These are phyloP conservation scores for Penaeus indicus DNA, from an alignment of 1,140 invertebrate species.

Conservation along the genomic window DNA sequence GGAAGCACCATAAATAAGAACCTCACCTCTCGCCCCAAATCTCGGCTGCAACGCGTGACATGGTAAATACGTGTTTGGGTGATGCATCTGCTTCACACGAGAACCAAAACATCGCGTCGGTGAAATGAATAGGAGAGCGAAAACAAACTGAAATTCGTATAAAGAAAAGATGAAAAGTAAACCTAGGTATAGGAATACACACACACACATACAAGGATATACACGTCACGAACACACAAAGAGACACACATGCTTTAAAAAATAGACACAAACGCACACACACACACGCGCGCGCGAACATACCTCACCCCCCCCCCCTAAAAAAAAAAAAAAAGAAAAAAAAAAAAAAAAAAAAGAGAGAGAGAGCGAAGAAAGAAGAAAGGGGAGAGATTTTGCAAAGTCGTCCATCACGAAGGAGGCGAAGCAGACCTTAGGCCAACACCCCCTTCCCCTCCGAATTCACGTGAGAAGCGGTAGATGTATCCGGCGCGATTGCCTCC, in stretches of 20 bases:
- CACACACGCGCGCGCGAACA: conserved; percentile 11
- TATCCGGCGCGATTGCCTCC: too few relatives aligned
- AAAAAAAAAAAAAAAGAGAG: conserved; percentile 32
- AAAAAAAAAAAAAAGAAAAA: conserved; percentile 16
- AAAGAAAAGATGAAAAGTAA: too few relatives aligned
- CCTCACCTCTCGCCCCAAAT: too few relatives aligned
- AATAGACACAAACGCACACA: conserved; percentile 18
- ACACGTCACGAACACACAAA: conserved; percentile 12
- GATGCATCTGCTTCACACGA: neutral
- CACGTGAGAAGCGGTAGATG: too few relatives aligned
- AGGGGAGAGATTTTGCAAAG: neutral
- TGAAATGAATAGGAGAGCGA: neutral
- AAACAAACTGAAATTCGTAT: too few relatives aligned
- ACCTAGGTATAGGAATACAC: too few relatives aligned
- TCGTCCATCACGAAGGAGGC: too few relatives aligned
- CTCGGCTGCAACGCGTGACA: too few relatives aligned
- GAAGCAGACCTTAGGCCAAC: too few relatives aligned
- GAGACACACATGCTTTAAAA: conserved; percentile 5
- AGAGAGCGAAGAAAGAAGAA: conserved; percentile 13
- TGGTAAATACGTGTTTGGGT: too few relatives aligned
- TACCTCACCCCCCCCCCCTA: neutral
- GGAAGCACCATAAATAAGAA: too few relatives aligned
- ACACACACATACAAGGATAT: neutral
- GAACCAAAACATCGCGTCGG: neutral
- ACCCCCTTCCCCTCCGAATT: neutral